A percentile compares a stretch with the other conserved stretches of the same genome.
Conservation (phyloP, 2,797 vertebrate species). For the Tragelaphus eurycerus region DNA sequence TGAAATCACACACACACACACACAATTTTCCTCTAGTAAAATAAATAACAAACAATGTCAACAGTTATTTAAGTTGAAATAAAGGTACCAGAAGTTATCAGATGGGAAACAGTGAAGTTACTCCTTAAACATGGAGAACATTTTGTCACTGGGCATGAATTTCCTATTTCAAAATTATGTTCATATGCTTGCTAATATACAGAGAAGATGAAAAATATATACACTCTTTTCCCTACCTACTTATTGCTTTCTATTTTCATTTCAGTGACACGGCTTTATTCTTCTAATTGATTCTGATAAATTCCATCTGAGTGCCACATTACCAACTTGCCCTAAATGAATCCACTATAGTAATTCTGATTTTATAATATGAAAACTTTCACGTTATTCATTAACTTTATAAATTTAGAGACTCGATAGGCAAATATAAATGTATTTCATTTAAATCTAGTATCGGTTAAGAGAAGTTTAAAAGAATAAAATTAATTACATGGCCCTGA, state of each 20-base stretch:
- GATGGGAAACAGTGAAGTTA: not conserved
- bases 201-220: slow-evolving; percentile 12
- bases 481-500: slow-evolving; percentile 1
- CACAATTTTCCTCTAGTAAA: not conserved
- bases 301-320: not conserved
- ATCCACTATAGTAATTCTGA: not conserved
- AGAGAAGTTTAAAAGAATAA: slow-evolving; percentile 23
- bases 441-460: slow-evolving; percentile 22
- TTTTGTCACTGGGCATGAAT: not conserved
- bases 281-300: slow-evolving; percentile 36
- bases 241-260: slow-evolving; percentile 36
- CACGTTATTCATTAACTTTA: slow-evolving; percentile 22
- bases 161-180: slow-evolving; percentile 22
- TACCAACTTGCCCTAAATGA: not conserved
- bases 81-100: not conserved
- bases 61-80: slow-evolving; percentile 35
- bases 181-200: not conserved
- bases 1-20: slow-evolving; percentile 14
- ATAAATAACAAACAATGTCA: slow-evolving; percentile 14
- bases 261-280: slow-evolving; percentile 37
- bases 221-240: not conserved
- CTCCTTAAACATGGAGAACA: slow-evolving; percentile 25
- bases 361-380: slow-evolving; percentile 32
- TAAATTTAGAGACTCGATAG: not conserved
- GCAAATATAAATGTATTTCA: slow-evolving; percentile 34